These are phyloP conservation scores for Acronicta aceris DNA, from an alignment of 2,888 invertebrate species.

Conservation along the genomic window DNA sequence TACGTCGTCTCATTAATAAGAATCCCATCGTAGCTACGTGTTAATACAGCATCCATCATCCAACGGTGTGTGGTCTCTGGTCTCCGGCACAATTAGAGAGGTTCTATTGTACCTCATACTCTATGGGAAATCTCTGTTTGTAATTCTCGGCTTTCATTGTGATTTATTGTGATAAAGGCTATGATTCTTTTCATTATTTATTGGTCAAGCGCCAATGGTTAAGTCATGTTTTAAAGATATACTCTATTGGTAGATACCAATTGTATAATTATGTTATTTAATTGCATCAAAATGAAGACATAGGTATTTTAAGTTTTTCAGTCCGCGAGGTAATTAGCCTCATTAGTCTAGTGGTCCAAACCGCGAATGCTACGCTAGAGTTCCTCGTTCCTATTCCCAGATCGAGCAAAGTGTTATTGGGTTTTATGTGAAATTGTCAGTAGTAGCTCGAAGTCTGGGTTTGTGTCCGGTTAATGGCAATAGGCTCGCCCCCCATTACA, in stretches of 20 bases:
- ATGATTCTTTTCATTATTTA: constrained; percentile 34
- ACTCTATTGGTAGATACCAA: neutral
- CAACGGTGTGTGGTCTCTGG: constrained; percentile 64
- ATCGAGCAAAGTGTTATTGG: too few species aligned
- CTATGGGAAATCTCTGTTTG: constrained; percentile 59
- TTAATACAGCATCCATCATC: constrained; percentile 66
- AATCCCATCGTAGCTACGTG: constrained; percentile 52
- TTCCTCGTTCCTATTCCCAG: too few species aligned
- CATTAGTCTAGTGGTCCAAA: too few species aligned
- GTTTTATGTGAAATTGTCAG: too few species aligned
- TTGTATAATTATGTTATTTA: too few species aligned
- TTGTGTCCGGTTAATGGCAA: too few species aligned
- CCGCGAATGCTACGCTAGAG: too few species aligned
- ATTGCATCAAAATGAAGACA: too few species aligned
- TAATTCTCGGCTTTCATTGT: constrained; percentile 56
- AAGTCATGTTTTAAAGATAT: constrained; percentile 30
- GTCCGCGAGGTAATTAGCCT: too few species aligned
- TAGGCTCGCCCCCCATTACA: too few species aligned
- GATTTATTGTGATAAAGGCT: constrained; percentile 50
- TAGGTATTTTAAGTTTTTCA: too few species aligned
- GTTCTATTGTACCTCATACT: constrained; percentile 47
- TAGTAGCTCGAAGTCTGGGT: too few species aligned
- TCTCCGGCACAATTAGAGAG: constrained; percentile 60
- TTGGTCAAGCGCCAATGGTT: constrained; percentile 1
- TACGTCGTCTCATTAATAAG: constrained; percentile 47